Base-by-base conservation (phyloP, 2,113 vertebrate genomes). In the Phrynosoma platyrhinos region DNA sequence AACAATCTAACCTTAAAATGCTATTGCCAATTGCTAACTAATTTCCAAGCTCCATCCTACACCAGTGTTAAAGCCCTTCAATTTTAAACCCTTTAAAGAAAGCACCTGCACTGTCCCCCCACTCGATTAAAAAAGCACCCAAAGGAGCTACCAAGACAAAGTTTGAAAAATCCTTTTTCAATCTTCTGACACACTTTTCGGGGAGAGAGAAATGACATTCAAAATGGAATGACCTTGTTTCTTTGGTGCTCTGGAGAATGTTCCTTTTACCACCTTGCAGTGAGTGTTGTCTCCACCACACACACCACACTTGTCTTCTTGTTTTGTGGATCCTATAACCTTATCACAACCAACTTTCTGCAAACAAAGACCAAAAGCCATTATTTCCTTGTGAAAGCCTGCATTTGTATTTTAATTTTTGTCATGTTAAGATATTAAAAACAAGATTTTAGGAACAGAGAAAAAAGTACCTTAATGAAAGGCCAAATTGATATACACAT, bases 311-410 rank as follows among this genome's bases (percentile, higher is more conserved):
- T 99, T 99, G 95, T 99, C 99, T 84, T 99, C 98, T 92, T 98
- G 98, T 95, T 98, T 98, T 0, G 96, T 97, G 89, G 99, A 99
- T 84, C 98, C 98, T 30, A 99, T 97, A 87, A 98, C 96, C n/a
- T 97, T 96, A n/a, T 99, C 98, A 82, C 99, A 99, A 90, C 98
- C 98, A 87, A 99, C 98, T 97, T 98, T 99, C 99, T 99, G 96
- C 12, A 88, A 92, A 90, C 91, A 40, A 92, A 84, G 64, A 77
- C 64, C 14, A 89, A 89, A 89, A 88, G 1, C 7, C 69, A 58
- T 79, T 86, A 52, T 76, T 62, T 78, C 23, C 53, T 83, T 74
- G 86, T 47, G 42, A 55, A 62, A 0, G 30, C 8, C 20, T 36
- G 25, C 5, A 0, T 3, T 76, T 69, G 27, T 55, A 18, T 40